Percentiles rank a stretch among this genome's conserved stretches.
phyloP scores from a whole-genome alignment of 1,140 invertebrate species.

The Drosophila quadrilineata region DNA sequence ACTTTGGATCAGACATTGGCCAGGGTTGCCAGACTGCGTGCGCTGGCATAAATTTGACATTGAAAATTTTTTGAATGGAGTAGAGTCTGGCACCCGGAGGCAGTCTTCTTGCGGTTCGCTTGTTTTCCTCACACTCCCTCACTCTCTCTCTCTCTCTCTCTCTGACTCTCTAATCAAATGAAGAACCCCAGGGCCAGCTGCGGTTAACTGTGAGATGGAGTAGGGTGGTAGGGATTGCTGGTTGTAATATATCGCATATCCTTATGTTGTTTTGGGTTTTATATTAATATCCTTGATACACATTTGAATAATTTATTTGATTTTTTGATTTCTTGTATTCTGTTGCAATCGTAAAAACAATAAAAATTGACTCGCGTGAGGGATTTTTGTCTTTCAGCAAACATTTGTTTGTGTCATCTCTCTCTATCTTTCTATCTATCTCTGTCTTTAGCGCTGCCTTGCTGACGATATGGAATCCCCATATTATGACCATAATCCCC shows the following conservation, averaged over 20 bases:
- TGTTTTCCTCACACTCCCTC: conserved; percentile 14
- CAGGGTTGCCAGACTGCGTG: conserved; percentile 59
- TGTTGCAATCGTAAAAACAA: conserved; percentile 68
- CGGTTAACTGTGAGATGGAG: background rate
- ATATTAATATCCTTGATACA: conserved; percentile 57
- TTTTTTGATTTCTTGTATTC: conserved; percentile 74
- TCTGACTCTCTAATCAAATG: conserved; percentile 71
- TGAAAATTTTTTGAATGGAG: conserved; percentile 51
- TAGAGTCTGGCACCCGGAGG: background rate
- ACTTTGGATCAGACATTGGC: background rate
- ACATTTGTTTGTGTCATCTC: conserved; percentile 5
- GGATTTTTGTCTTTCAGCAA: background rate
- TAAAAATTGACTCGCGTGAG: conserved; percentile 45
- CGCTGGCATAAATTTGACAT: conserved; percentile 75
- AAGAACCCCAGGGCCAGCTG: background rate
- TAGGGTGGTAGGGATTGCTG: background rate
- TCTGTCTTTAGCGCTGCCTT: conserved; percentile 11
- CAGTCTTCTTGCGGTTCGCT: conserved; percentile 46
- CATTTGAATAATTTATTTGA: conserved; percentile 78
- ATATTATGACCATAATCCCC: conserved; percentile 74
- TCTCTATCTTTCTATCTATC: conserved; percentile 32
- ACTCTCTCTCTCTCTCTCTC: conserved; percentile 21
- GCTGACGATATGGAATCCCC: conserved; percentile 47
- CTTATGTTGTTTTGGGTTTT: conserved; percentile 43
- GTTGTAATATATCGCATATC: conserved; percentile 22